Conservation (phyloP, 2,113 vertebrate species). For the Psittacula cyanocephala region DNA sequence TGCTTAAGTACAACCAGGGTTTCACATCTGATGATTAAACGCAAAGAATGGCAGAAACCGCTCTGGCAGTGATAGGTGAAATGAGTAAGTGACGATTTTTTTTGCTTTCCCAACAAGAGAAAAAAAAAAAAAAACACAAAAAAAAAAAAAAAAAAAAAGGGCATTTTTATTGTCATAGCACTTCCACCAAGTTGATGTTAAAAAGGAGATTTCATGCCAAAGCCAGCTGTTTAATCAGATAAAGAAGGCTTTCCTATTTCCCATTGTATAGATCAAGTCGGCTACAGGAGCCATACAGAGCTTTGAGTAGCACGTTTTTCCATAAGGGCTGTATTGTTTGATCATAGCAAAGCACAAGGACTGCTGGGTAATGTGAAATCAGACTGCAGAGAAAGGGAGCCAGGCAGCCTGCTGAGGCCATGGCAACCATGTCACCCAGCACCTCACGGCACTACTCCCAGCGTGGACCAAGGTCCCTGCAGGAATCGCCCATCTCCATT, state of each 20-base stretch:
- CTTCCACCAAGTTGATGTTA: constrained; percentile 52
- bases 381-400: constrained; percentile 41
- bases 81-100: background rate
- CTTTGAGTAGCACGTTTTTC: constrained; percentile 63
- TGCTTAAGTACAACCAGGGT: background rate
- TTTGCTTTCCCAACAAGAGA: constrained; percentile 32
- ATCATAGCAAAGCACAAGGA: constrained; percentile 49
- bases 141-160: background rate
- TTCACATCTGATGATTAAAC: constrained; percentile 24
- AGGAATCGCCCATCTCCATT: background rate
- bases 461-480: accelerated
- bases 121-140: background rate
- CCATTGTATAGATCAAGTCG: constrained; percentile 61
- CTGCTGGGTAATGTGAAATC: constrained; percentile 62
- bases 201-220: constrained; percentile 63
- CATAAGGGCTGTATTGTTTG: constrained; percentile 34
- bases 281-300: constrained; percentile 56
- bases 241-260: constrained; percentile 58
- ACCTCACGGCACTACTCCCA: background rate
- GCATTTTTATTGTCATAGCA: constrained; percentile 60
- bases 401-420: constrained; percentile 51
- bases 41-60: background rate
- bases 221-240: constrained; percentile 58
- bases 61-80: constrained; percentile 1
- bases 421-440: background rate